Conservation (phyloP, 2,797 vertebrate genomes). For the Oreochromis mossambicus region DNA sequence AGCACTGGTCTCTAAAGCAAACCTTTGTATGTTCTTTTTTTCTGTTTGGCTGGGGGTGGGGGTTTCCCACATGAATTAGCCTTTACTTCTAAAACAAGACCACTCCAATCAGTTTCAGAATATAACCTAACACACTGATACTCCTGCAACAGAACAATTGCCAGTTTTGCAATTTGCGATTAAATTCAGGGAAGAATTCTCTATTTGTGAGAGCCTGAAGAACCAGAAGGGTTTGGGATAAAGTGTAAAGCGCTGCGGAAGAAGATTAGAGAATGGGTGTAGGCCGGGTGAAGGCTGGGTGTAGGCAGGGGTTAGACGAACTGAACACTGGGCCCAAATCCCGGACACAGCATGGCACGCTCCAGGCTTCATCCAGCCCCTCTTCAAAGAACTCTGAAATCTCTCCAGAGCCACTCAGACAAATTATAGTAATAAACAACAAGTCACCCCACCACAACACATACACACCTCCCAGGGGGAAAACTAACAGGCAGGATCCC, state of each 20-base stretch:
- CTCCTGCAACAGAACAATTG: background rate
- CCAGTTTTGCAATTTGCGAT: background rate
- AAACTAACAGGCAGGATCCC: constrained; percentile 60
- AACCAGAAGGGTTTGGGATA: constrained; percentile 25
- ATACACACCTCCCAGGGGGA: constrained; percentile 47
- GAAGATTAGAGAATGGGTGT: constrained; percentile 38
- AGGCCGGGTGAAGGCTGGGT: background rate
- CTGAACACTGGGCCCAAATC: constrained; percentile 59
- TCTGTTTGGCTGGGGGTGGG: background rate
- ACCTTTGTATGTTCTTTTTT: background rate
- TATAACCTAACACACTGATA: background rate
- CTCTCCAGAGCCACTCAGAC: constrained; percentile 69
- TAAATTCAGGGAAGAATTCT: background rate
- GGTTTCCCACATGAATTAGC: background rate
- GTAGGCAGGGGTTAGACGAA: constrained; percentile 11
- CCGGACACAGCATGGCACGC: constrained; percentile 62
- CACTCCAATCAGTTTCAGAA: background rate
- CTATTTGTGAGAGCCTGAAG: constrained; percentile 44
- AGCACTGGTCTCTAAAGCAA: background rate
- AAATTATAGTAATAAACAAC: constrained; percentile 77
- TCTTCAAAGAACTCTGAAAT: constrained; percentile 67
- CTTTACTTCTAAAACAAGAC: background rate
- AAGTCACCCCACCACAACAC: constrained; percentile 31
- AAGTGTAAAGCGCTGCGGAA: constrained; percentile 39
- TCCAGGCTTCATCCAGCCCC: constrained; percentile 59